Evolutionary conservation across 2,113 vertebrate genomes (phyloP).

Genomic region (Paramisgurnus dabryanus): DNA sequence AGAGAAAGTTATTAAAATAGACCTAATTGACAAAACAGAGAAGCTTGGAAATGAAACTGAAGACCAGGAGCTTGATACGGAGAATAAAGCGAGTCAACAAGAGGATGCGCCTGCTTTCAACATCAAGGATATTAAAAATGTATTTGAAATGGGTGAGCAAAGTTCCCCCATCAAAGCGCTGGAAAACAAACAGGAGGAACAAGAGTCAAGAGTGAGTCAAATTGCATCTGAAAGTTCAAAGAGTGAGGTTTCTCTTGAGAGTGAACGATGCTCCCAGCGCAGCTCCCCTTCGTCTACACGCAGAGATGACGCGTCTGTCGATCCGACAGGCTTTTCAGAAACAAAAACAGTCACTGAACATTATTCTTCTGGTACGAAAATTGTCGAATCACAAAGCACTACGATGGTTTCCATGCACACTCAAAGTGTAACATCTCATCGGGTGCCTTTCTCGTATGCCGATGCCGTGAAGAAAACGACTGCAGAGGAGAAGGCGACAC

Average conservation of each 20-base stretch:
- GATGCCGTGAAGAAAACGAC: conserved; percentile 83
- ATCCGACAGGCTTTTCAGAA: conserved; percentile 69
- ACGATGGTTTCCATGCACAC: conserved; percentile 67
- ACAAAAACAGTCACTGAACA: conserved; percentile 69
- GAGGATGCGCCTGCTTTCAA: conserved; percentile 73
- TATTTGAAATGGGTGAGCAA: conserved; percentile 77
- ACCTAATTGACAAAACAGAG: conserved; percentile 60
- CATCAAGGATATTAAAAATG: conserved; percentile 75
- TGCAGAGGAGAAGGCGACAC: conserved; percentile 64
- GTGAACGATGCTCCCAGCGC: conserved; percentile 59
- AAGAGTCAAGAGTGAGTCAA: conserved; percentile 67
- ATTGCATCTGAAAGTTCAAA: conserved; percentile 68
- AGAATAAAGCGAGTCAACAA: conserved; percentile 65
- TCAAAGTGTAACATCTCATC: conserved; percentile 66
- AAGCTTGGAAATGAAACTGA: conserved; percentile 55
- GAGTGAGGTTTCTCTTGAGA: conserved; percentile 62
- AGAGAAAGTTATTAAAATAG: conserved; percentile 66
- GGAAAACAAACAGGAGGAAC: conserved; percentile 66
- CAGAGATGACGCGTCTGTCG: conserved; percentile 60
- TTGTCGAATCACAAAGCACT: conserved; percentile 65
- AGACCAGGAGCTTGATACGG: conserved; percentile 61
- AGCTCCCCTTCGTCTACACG: conserved; percentile 61
- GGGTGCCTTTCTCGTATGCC: conserved; percentile 83
- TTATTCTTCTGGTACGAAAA: conserved; percentile 72
- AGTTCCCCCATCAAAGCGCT: conserved; percentile 67